Evolutionary conservation across 2,113 vertebrate genomes (phyloP).

Genomic region (Sialia sialis): DNA sequence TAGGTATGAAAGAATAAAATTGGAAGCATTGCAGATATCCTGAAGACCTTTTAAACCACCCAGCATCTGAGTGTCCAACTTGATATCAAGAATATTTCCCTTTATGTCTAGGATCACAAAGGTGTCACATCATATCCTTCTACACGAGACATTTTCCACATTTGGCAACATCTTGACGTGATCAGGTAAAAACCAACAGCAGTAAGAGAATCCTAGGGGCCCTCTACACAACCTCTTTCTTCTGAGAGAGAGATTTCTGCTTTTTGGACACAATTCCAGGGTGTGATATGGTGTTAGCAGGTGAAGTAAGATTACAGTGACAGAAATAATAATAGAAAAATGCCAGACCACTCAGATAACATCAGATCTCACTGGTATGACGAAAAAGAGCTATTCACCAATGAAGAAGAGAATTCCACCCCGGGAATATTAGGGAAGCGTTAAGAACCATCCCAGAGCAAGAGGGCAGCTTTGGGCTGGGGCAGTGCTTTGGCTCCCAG

Average conservation of each 20-base stretch:
- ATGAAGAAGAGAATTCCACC: background rate
- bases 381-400: background rate
- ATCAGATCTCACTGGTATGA: background rate
- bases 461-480: background rate
- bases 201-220: background rate
- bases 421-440: background rate
- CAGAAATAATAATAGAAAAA: background rate
- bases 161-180: background rate
- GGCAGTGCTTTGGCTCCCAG: background rate
- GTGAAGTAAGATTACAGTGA: background rate
- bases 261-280: background rate
- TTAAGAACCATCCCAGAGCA: background rate
- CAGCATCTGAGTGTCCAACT: background rate
- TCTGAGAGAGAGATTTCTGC: background rate
- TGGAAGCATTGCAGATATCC: background rate
- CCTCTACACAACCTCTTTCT: background rate
- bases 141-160: background rate
- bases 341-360: background rate
- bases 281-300: background rate
- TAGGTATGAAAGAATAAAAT: background rate
- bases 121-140: rapidly evolving
- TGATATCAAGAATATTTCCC: background rate
- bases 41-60: background rate
- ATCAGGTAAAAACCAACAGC: background rate
- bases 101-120: background rate